Evolutionary conservation across 2,888 invertebrate genomes (phyloP), one percentile per base, ranked within the genome.

Genomic region (Stenichneumon culpator): DNA sequence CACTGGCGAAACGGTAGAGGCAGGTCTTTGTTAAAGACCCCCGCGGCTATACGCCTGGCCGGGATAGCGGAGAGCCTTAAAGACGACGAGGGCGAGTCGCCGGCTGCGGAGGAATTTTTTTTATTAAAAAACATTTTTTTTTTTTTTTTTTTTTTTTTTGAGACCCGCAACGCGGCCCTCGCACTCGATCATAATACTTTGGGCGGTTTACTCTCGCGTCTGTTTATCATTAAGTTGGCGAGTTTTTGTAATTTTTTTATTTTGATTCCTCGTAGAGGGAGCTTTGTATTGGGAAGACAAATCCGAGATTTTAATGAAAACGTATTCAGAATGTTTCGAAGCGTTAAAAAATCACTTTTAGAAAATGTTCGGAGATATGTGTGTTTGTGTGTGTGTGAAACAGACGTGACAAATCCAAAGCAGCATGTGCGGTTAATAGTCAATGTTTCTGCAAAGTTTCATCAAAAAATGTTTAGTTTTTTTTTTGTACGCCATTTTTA

Each of bases 21-120:
- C 19, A 52, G 22, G 54, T 82, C 78, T 81, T 82, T 82, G 84
- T 84, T 84, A 65, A 84, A 74, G 81, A 82, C n/a, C 73, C 84
- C 39, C 19, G 14, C 32, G 81, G 84, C 82, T 54, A 82, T 36
- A 82, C 82, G 81, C 63, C 82, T 60, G 36, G 39, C 68, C 54
- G 5, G 16, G 25, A 32, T 16, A 32, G 28, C 22, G 25, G 25
- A 63, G 47, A 65, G 52, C 74, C 63, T 79, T 65, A 77, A 73
- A 81, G 81, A 74, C 77, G 50, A 78, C 77, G 77, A 44, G 79
- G 67, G 52, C 16, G 69, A 82, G 72, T 44, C 22, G 72, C 25
- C 14, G 52, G 47, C 70, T 54, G 74, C 52, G 19, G 32, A 82
- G 60, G 75, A 84, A 86, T 84, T 84, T 86, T 81, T 81, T 79